Percentiles rank a stretch among this genome's conserved stretches.
These are phyloP conservation scores for Thomomys bottae DNA, from an alignment of 2,113 vertebrate species.

Conservation along the genomic window DNA sequence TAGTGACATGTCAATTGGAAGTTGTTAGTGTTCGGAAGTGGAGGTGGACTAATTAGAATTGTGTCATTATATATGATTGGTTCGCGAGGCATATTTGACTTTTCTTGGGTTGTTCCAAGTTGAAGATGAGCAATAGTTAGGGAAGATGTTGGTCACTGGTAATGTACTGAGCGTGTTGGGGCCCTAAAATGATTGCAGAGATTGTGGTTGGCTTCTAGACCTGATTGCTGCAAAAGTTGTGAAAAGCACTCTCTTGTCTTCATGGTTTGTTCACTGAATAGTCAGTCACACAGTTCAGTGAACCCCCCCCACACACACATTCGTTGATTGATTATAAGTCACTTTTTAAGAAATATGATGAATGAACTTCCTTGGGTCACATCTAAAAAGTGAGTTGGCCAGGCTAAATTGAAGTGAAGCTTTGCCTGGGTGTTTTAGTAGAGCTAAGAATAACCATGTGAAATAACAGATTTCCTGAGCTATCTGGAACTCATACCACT, in stretches of 20 bases:
- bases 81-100: neutral
- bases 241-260: neutral
- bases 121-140: neutral
- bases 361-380: neutral
- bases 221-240: neutral
- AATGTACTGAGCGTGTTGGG: neutral
- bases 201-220: neutral
- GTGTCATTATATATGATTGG: neutral
- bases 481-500: conserved; percentile 45
- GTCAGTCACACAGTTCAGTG: neutral
- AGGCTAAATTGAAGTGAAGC: neutral
- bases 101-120: neutral
- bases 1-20: neutral
- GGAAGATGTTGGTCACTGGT: neutral
- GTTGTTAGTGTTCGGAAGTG: neutral
- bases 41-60: neutral
- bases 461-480: conserved; percentile 50
- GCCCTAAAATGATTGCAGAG: neutral
- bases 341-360: neutral
- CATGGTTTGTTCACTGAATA: neutral
- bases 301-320: neutral
- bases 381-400: conserved; percentile 9
- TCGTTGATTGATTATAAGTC: conserved; percentile 32
- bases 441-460: conserved; percentile 32
- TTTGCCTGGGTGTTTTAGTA: conserved; percentile 20